phyloP scores from a whole-genome alignment of 2,113 vertebrate species.

The Oreochromis niloticus region DNA sequence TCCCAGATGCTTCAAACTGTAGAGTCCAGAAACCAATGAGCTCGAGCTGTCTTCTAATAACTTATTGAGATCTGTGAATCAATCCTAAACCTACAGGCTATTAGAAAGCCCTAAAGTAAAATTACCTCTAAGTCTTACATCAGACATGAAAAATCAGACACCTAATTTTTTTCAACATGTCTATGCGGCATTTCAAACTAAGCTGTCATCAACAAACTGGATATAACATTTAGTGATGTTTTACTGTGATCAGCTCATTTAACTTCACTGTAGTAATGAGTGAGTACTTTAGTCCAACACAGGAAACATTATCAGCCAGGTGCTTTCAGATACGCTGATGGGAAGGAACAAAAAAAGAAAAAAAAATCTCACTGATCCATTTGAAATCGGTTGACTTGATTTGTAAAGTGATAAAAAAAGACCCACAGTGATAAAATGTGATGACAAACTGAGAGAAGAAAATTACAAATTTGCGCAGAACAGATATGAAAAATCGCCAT shows the following conservation, averaged over 20 bases:
- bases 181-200: not conserved
- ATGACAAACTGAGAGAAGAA: slow-evolving; percentile 34
- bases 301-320: not conserved
- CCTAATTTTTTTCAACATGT: not conserved
- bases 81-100: not conserved
- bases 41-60: not conserved
- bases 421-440: slow-evolving; percentile 10
- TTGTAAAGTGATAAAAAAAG: not conserved
- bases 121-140: not conserved
- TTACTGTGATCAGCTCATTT: slow-evolving; percentile 12
- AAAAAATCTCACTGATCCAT: not conserved
- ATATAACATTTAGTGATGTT: not conserved
- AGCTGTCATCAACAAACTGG: not conserved
- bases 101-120: not conserved
- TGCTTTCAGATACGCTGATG: not conserved
- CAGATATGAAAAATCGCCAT: slow-evolving; percentile 30
- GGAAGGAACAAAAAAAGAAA: not conserved
- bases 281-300: not conserved
- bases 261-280: not conserved
- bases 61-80: not conserved
- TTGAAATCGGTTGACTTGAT: slow-evolving; percentile 38
- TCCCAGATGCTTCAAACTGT: not conserved
- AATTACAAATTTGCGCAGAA: slow-evolving; percentile 35
- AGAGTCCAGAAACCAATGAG: not conserved
- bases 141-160: not conserved